Conservation (phyloP, 2,888 invertebrate species). For the Zelleria hepariella region DNA sequence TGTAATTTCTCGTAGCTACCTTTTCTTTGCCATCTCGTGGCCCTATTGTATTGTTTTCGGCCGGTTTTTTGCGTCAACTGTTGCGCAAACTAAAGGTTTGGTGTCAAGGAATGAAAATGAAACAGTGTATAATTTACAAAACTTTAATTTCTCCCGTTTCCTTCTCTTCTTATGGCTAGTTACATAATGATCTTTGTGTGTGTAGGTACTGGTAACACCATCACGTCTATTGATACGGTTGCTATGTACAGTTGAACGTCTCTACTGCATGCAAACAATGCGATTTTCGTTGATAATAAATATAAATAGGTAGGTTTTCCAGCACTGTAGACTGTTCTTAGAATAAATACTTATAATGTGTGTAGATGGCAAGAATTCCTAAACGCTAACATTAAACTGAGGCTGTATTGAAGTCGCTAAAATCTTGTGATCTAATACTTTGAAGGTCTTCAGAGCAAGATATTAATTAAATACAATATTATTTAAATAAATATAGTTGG, state of each 20-base stretch:
- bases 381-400: constrained; percentile 61
- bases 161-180: constrained; percentile 53
- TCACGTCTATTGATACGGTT: constrained; percentile 36
- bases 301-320: background rate
- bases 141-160: constrained; percentile 60
- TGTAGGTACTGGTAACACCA: constrained; percentile 66
- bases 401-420: background rate
- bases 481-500: too few species aligned
- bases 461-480: too few species aligned
- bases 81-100: too few species aligned
- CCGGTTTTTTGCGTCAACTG: background rate
- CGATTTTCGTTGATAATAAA: background rate
- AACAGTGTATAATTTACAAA: constrained; percentile 52
- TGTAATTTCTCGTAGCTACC: background rate
- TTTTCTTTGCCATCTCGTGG: background rate
- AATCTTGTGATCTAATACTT: background rate
- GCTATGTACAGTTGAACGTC: constrained; percentile 6
- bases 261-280: background rate
- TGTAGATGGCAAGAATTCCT: constrained; percentile 63
- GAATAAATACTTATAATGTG: constrained; percentile 42
- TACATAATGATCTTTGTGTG: constrained; percentile 55
- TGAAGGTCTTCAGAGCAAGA: background rate
- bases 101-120: too few species aligned
- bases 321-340: background rate
- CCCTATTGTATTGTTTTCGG: background rate